These are phyloP conservation scores for Lasioglossum calceatum DNA, from an alignment of 2,888 invertebrate genomes.

Conservation along the genomic window DNA sequence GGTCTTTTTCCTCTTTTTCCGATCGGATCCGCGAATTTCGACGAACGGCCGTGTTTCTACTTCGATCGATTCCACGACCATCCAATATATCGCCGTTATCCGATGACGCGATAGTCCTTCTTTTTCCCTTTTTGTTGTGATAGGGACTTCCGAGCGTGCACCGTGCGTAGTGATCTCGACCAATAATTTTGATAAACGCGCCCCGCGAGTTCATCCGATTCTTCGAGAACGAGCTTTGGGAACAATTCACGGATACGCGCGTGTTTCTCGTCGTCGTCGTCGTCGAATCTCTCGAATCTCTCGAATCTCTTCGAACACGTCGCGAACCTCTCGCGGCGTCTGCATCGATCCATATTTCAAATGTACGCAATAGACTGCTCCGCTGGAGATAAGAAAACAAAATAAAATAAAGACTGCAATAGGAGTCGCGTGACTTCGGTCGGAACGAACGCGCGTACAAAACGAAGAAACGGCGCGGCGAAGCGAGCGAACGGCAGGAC, in stretches of 20 bases:
- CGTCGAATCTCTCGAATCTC: too few relatives aligned
- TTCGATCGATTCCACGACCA: constrained; percentile 15
- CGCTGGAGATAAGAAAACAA: neutral
- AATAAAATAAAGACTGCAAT: constrained; percentile 47
- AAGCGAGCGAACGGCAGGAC: constrained; percentile 18
- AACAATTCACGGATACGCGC: constrained; percentile 34
- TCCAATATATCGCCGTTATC: neutral
- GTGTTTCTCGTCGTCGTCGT: neutral
- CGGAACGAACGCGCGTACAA: constrained; percentile 20
- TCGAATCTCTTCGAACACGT: neutral
- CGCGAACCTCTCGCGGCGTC: neutral
- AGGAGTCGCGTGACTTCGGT: constrained; percentile 42
- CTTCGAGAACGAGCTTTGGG: constrained; percentile 35
- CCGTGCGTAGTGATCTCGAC: constrained; percentile 49
- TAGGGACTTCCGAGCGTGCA: neutral
- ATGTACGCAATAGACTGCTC: constrained; percentile 18
- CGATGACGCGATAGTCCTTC: neutral
- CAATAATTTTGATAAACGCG: constrained; percentile 47
- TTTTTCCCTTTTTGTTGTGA: neutral
- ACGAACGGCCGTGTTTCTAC: constrained; percentile 27
- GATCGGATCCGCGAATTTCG: constrained; percentile 28
- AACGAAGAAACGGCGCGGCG: neutral
- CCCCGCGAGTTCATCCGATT: constrained; percentile 41
- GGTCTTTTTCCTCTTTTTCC: constrained; percentile 32
- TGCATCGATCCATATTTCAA: constrained; percentile 15